These are phyloP conservation scores for Percopsis transmontana DNA, from an alignment of 2,113 vertebrate species.

Conservation along the genomic window DNA sequence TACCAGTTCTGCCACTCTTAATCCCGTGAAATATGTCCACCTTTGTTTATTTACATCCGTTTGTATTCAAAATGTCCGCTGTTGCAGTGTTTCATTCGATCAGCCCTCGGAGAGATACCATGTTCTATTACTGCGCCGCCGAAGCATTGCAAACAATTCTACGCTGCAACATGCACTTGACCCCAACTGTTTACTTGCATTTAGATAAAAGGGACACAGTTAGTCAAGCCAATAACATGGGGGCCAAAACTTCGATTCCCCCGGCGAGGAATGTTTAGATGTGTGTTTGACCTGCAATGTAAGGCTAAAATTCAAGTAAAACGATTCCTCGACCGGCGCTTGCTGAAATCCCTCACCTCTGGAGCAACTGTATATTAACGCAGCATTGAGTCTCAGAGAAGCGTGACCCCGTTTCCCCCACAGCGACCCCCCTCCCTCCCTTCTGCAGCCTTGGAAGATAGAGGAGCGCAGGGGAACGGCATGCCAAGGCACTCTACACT, in stretches of 20 bases:
- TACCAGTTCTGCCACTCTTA: conserved; percentile 29
- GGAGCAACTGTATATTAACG: conserved; percentile 54
- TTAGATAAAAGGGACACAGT: conserved; percentile 17
- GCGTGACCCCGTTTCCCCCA: conserved; percentile 73
- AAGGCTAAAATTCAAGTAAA: conserved; percentile 63
- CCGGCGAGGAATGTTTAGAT: conserved; percentile 50
- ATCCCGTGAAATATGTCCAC: not conserved
- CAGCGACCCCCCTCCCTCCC: conserved; percentile 59
- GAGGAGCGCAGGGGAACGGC: conserved; percentile 67
- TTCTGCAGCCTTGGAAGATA: conserved; percentile 68
- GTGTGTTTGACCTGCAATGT: conserved; percentile 62
- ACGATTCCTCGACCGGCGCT: conserved; percentile 66
- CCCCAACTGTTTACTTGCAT: conserved; percentile 16
- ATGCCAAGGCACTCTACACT: conserved; percentile 80
- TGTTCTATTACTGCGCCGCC: not conserved
- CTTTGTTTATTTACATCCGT: conserved; percentile 15
- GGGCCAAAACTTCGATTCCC: conserved; percentile 29
- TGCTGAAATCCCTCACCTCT: conserved; percentile 70
- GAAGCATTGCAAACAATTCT: conserved; percentile 13
- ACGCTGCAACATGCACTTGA: conserved; percentile 4
- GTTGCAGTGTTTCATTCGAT: not conserved
- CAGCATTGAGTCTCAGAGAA: conserved; percentile 69
- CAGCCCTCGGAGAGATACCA: not conserved
- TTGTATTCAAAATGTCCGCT: not conserved
- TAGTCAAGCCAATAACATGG: conserved; percentile 37